Percentiles rank a stretch among this genome's conserved stretches.
Evolutionary conservation across 2,888 invertebrate genomes (phyloP).

Genomic region (Emmelina monodactyla): DNA sequence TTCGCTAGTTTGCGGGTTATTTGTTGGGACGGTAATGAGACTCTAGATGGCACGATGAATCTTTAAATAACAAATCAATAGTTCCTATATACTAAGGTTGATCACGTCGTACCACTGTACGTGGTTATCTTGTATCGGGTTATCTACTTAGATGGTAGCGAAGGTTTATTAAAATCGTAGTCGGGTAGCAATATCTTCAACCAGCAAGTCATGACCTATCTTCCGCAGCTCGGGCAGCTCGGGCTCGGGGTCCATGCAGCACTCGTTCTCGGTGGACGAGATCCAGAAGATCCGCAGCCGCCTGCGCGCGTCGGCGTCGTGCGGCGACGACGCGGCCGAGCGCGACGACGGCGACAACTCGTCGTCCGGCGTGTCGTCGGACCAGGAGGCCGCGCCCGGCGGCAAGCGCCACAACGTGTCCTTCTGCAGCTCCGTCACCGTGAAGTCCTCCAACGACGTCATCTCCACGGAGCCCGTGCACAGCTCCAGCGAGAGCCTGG

Average conservation of each 20-base stretch:
- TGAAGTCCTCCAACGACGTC: constrained; percentile 59
- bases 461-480: constrained; percentile 63
- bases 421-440: constrained; percentile 58
- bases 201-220: too few relatives aligned
- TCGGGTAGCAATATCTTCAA: too few relatives aligned
- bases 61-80: too few relatives aligned
- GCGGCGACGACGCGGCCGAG: constrained; percentile 75
- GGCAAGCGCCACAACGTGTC: constrained; percentile 53
- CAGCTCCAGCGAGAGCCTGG: constrained; percentile 52
- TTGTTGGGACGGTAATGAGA: too few relatives aligned
- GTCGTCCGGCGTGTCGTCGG: constrained; percentile 87
- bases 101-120: too few relatives aligned
- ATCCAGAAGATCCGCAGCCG: constrained; percentile 87
- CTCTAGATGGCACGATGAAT: too few relatives aligned
- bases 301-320: constrained; percentile 86
- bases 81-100: too few relatives aligned
- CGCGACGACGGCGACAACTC: constrained; percentile 87
- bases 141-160: too few relatives aligned
- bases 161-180: too few relatives aligned
- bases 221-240: constrained; percentile 80
- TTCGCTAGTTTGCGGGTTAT: too few relatives aligned
- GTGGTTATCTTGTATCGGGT: too few relatives aligned
- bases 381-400: constrained; percentile 69
- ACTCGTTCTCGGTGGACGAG: constrained; percentile 88
- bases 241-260: constrained; percentile 80